These are phyloP conservation scores for Paralichthys olivaceus DNA, from an alignment of 2,113 vertebrate genomes.

Conservation along the genomic window DNA sequence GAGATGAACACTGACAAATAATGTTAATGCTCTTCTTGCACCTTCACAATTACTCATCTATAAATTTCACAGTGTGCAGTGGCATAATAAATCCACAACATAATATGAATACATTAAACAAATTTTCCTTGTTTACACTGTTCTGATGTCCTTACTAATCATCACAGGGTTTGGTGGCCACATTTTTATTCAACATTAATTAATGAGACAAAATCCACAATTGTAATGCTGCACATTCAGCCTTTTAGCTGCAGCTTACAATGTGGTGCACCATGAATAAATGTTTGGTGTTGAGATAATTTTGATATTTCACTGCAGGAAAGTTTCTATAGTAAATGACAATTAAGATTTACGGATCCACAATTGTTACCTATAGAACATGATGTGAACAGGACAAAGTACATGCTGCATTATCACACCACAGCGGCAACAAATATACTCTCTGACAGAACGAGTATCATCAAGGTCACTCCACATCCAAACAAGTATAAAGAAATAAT, in stretches of 20 bases:
- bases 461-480: background rate
- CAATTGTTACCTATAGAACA: background rate
- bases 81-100: no score
- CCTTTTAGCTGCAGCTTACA: background rate
- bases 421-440: no score
- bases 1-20: conserved; percentile 15
- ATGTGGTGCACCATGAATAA: background rate
- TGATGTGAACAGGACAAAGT: background rate
- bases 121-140: background rate
- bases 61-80: background rate
- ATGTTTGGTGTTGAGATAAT: background rate
- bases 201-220: background rate
- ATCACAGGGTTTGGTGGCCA: background rate
- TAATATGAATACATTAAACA: background rate
- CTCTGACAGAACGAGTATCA: no score
- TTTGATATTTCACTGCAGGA: background rate
- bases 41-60: background rate
- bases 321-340: background rate
- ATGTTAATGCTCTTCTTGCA: conserved; percentile 4
- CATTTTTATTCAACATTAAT: conserved; percentile 6
- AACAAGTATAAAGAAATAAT: background rate
- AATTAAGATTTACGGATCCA: background rate
- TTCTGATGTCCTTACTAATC: background rate
- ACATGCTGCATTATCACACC: no score
- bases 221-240: background rate